Evolutionary conservation across 2,797 vertebrate species (phyloP), one percentile per base, ranked within the genome.

Genomic region (Xyrichtys novacula): DNA sequence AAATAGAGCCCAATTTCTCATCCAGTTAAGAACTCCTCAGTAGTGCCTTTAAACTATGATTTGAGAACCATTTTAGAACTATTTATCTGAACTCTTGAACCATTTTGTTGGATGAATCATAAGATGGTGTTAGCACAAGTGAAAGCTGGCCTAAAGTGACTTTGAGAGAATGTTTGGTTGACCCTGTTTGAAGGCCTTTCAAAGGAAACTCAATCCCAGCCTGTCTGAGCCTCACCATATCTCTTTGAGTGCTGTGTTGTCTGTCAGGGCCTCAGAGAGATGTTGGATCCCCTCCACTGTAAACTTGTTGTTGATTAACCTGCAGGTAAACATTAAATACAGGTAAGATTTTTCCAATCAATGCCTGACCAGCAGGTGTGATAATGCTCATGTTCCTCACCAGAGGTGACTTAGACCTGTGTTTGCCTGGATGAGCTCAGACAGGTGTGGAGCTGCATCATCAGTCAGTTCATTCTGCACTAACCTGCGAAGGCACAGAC

Each of bases 401-500:
- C 96, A 97, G 64, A 99, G 92, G 87, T 97, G 90, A 11, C 81
- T 87, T 78, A 99, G 81, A 2, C 92, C 93, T 36, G 94, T 93
- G 91, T 98, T 95, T 34, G 93, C 92, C 78, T 85, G 91, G 64
- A 98, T 49, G 84, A 95, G 86, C 73, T 96, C 93, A 6, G 95
- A 95, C 70, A 97, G 84, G 71, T 89, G 91, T 66, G 92, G 82
- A 1, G 96, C 96, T 1, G 91, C 95, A 55, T 96, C 96, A 29
- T 99, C 97, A 5, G 91, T 89, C 43, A 99, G 55, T 23, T 95
- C 88, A 0, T 99, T 99, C 91, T 97, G 93, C 81, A 96, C 96
- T 80, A 99, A 74, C 97, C 97, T 99, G 38, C 54, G 42, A 65
- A n/a, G 59, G 23, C 34, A 76, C 40, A 69, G 1, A 68, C 26